phyloP scores from a whole-genome alignment of 1,140 invertebrate species.

The Papilio machaon region DNA sequence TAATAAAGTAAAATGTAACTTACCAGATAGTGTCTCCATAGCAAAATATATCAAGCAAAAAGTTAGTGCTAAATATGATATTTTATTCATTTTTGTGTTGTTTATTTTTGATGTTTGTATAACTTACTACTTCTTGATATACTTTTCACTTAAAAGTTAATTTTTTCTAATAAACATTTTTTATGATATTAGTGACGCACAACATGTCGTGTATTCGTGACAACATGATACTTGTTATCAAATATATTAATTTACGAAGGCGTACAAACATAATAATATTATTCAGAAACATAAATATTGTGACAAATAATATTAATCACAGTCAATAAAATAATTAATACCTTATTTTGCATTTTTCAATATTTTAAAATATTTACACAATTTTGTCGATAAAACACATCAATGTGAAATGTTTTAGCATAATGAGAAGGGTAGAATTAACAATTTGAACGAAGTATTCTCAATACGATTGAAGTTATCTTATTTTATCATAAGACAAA shows the following conservation, averaged over 20 bases:
- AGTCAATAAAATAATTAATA: not conserved
- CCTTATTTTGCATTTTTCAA: not conserved
- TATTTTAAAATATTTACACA: not conserved
- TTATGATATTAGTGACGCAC: not conserved
- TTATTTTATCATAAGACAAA: no score
- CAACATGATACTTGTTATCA: not conserved
- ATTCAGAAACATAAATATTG: not conserved
- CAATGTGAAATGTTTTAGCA: not conserved
- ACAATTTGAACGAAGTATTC: no score
- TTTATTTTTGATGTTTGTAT: not conserved
- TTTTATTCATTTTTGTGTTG: not conserved
- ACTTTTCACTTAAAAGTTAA: not conserved
- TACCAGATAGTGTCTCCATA: not conserved
- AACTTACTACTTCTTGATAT: not conserved
- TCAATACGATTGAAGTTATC: no score
- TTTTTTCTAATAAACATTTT: not conserved
- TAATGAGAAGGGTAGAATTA: not conserved
- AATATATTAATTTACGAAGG: not conserved
- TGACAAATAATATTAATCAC: no score
- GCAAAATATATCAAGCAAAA: not conserved
- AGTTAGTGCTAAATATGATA: not conserved
- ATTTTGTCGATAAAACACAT: not conserved
- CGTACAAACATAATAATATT: not conserved
- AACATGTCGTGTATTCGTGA: not conserved
- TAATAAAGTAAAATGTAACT: not conserved